These are phyloP conservation scores for Graptemys geographica DNA, from an alignment of 2,797 vertebrate species.

Conservation along the genomic window DNA sequence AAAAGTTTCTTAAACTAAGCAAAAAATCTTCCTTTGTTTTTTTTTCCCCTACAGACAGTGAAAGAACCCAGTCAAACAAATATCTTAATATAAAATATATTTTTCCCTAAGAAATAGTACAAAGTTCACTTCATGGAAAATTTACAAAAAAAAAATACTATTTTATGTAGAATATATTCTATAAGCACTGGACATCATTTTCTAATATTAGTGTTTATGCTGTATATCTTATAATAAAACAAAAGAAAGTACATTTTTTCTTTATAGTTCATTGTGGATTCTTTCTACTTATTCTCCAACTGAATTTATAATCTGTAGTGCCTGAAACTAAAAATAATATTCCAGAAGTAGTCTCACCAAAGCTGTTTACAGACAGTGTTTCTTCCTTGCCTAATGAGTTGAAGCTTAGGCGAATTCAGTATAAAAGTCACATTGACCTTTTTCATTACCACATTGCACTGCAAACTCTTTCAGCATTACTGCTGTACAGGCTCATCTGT, in stretches of 20 bases:
- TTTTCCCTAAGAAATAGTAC: too few species aligned
- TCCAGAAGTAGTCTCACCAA: neutral
- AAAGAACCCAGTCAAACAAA: neutral
- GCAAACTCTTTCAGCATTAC: neutral
- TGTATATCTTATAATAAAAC: too few species aligned
- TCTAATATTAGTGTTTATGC: neutral
- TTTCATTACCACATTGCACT: neutral
- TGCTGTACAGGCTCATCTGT: neutral
- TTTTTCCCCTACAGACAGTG: neutral
- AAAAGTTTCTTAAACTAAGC: neutral
- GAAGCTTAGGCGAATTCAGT: neutral
- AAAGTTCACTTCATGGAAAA: neutral
- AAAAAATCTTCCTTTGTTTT: neutral
- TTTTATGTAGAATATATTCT: neutral
- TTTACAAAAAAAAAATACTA: neutral
- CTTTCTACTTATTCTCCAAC: neutral
- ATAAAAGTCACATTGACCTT: neutral
- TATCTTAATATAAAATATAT: neutral
- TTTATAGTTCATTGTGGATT: neutral
- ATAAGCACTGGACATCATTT: neutral
- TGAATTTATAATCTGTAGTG: neutral
- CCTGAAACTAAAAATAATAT: neutral
- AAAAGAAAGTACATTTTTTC: neutral
- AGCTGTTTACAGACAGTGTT: neutral
- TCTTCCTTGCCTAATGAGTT: neutral